These are phyloP conservation scores for Illadopsis cleaveri DNA, from an alignment of 2,113 vertebrate species.

Conservation along the genomic window DNA sequence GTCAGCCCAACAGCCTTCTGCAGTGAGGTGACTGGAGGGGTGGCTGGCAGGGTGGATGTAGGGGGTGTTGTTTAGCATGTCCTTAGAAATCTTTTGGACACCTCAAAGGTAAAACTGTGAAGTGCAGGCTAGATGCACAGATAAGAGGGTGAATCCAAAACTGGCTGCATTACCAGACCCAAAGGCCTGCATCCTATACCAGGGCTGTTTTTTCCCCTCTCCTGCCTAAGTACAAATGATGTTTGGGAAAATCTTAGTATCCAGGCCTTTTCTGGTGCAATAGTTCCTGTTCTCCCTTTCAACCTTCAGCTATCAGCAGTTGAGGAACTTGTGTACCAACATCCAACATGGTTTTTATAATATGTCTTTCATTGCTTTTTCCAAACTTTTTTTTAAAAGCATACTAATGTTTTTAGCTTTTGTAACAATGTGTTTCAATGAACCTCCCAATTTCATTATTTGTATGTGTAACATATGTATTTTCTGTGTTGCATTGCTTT, in stretches of 20 bases:
- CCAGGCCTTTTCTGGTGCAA: background rate
- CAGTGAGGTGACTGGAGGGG: background rate
- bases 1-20: background rate
- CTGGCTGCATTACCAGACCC: background rate
- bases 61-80: background rate
- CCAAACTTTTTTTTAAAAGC: background rate
- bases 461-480: rapidly evolving
- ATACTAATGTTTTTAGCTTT: background rate
- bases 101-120: background rate
- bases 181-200: background rate
- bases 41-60: background rate
- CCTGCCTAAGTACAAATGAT: background rate
- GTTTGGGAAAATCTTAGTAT: background rate
- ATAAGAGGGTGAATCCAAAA: background rate
- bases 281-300: background rate
- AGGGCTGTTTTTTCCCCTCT: background rate
- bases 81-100: background rate
- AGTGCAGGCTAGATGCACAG: background rate
- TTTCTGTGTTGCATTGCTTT: background rate
- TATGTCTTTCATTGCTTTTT: background rate
- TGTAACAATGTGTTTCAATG: background rate
- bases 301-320: background rate
- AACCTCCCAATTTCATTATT: background rate
- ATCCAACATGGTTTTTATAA: background rate
- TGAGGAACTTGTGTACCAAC: background rate